Evolutionary conservation across 2,888 invertebrate species (phyloP).

Genomic region (Nephrotoma appendiculata): DNA sequence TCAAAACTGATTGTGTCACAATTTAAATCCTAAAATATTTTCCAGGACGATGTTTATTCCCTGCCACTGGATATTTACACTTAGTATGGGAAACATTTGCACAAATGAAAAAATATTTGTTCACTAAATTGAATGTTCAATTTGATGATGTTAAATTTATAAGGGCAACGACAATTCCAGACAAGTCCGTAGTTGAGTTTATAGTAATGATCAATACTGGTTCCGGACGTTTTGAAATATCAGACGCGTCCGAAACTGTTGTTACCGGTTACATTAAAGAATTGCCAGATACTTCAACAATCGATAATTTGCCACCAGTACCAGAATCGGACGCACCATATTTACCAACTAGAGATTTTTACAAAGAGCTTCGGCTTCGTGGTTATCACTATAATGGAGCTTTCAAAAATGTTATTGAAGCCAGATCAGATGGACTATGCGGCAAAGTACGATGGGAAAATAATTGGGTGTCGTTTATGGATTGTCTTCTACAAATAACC

Average conservation of each 20-base stretch:
- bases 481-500: constrained; percentile 74
- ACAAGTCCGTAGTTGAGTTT: constrained; percentile 38
- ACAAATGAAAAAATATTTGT: constrained; percentile 37
- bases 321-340: constrained; percentile 20
- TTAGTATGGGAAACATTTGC: constrained; percentile 70
- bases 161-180: constrained; percentile 65
- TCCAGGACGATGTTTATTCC: constrained; percentile 29
- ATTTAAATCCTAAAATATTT: not conserved
- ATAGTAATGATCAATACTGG: constrained; percentile 44
- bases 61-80: constrained; percentile 70
- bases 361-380: constrained; percentile 52
- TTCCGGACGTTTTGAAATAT: constrained; percentile 46
- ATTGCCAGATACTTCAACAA: constrained; percentile 31
- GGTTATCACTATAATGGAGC: constrained; percentile 45
- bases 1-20: not conserved
- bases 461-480: constrained; percentile 81
- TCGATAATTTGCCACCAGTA: constrained; percentile 11
- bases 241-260: constrained; percentile 52
- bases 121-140: constrained; percentile 18
- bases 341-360: constrained; percentile 47
- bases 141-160: constrained; percentile 76
- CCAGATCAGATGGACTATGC: constrained; percentile 25
- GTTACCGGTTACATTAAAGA: constrained; percentile 53
- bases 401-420: constrained; percentile 23
- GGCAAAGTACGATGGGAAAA: constrained; percentile 48